Conservation (phyloP, 2,113 vertebrate species). For the Phyllostomus discolor region DNA sequence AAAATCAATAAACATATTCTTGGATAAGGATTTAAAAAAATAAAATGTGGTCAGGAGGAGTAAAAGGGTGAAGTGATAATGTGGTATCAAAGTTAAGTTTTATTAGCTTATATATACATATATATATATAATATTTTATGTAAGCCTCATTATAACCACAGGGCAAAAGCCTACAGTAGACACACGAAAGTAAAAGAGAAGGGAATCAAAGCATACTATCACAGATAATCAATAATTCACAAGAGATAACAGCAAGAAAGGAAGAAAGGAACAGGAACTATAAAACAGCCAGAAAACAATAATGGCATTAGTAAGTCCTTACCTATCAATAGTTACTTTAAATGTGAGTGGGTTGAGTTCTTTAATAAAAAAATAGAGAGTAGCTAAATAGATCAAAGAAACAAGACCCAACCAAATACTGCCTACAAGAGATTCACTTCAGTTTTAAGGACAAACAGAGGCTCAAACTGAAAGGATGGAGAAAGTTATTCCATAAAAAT, state of each 20-base stretch:
- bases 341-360: neutral
- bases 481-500: neutral
- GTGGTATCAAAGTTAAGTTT: neutral
- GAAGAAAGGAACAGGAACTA: neutral
- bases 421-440: neutral
- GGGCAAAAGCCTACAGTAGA: neutral
- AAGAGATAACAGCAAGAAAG: neutral
- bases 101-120: neutral
- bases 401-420: neutral
- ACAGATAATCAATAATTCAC: neutral
- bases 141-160: neutral
- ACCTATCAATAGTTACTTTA: neutral
- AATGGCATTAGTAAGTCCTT: neutral
- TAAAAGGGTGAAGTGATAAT: neutral
- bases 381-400: neutral
- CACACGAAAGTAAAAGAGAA: neutral
- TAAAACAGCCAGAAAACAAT: neutral
- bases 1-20: too few relatives aligned
- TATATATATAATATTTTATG: neutral
- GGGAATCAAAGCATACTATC: neutral
- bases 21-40: neutral
- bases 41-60: neutral
- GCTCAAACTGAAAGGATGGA: neutral
- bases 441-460: neutral
- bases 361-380: neutral